Evolutionary conservation across 2,888 invertebrate species (phyloP).

Genomic region (Lepidonotus clava): DNA sequence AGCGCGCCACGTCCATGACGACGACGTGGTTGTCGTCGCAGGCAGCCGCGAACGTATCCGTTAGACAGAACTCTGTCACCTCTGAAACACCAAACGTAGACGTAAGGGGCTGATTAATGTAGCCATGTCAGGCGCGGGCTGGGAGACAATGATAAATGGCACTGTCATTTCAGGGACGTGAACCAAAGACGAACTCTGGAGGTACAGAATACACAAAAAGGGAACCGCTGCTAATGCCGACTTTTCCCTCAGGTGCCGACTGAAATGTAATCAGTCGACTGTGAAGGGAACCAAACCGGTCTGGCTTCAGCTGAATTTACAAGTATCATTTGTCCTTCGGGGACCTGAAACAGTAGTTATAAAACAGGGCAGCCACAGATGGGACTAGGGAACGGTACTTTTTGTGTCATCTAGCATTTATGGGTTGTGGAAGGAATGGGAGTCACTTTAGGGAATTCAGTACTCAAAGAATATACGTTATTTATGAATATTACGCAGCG

Average conservation of each 20-base stretch:
- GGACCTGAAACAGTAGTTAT: too few relatives aligned
- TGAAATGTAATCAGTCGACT: constrained; percentile 36
- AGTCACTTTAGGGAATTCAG: too few relatives aligned
- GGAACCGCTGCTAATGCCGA: background rate
- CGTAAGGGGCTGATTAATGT: background rate
- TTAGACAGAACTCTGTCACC: constrained; percentile 50
- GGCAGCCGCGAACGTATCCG: constrained; percentile 46
- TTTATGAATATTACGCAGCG: too few relatives aligned
- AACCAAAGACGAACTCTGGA: background rate
- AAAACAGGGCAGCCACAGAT: too few relatives aligned
- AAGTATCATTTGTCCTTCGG: background rate
- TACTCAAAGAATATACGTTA: too few relatives aligned
- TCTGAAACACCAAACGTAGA: constrained; percentile 43
- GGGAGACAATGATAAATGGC: constrained; percentile 37
- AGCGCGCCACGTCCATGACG: constrained; percentile 46
- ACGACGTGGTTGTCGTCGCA: constrained; percentile 47
- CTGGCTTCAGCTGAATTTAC: background rate
- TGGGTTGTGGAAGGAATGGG: too few relatives aligned
- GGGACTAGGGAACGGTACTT: too few relatives aligned
- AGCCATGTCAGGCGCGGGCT: background rate
- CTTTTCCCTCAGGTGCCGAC: background rate
- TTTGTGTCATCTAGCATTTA: too few relatives aligned
- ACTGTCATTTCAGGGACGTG: constrained; percentile 32
- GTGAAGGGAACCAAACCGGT: background rate
- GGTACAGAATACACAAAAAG: background rate